These are phyloP conservation scores for Lacanobia oleracea DNA, from an alignment of 2,888 invertebrate species.

Conservation along the genomic window DNA sequence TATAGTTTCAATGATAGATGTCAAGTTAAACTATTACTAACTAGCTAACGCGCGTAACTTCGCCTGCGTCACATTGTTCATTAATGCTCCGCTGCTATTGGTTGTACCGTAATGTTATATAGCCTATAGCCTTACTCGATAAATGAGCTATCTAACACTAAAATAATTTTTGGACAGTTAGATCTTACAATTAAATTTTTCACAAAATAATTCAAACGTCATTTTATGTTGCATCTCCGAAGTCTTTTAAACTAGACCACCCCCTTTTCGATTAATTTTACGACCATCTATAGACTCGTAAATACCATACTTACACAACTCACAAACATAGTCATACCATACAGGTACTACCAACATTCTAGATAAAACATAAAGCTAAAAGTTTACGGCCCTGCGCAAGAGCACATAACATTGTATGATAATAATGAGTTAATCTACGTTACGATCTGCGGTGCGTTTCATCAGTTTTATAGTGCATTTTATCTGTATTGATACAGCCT, in stretches of 20 bases:
- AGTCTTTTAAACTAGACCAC: no score
- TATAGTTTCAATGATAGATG: not conserved
- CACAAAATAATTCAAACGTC: no score
- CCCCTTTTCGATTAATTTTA: not conserved
- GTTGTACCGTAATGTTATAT: no score
- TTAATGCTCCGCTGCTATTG: no score
- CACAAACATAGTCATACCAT: conserved; percentile 1
- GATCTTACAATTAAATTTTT: no score
- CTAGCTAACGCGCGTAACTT: no score
- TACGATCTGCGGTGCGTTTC: conserved; percentile 53
- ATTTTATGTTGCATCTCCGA: no score
- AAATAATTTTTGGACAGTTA: no score
- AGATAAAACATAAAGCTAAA: conserved; percentile 32
- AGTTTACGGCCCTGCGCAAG: conserved; percentile 55
- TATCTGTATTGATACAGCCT: conserved; percentile 20
- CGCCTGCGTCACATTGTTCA: no score
- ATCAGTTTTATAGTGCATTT: conserved; percentile 61
- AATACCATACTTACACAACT: not conserved
- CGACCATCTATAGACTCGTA: conserved; percentile 4
- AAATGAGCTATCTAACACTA: no score
- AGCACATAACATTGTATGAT: conserved; percentile 58
- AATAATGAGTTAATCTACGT: conserved; percentile 65
- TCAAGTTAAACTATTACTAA: no score
- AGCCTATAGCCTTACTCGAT: no score
- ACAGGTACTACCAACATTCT: not conserved